Evolutionary conservation across 1,140 invertebrate species (phyloP), one percentile per base, ranked within the genome.

Genomic region (Stegodyphus mimosarum): DNA sequence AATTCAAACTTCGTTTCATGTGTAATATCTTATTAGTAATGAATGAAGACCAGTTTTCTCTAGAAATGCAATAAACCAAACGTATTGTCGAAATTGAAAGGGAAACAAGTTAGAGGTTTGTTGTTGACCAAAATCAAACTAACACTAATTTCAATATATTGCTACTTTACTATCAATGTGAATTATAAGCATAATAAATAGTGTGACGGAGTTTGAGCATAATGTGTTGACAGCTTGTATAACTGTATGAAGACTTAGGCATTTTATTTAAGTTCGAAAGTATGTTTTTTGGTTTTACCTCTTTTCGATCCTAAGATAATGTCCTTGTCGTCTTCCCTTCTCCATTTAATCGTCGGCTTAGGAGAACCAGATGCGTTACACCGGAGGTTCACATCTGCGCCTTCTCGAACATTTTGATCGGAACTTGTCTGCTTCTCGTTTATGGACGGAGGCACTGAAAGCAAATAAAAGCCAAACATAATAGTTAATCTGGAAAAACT

Each of bases 281-380:
- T 33, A 70, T 2, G 5, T 49, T 18, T 60, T 60, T 60, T 48
- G 18, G 52, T n/a, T 60, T 49, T 4, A 87, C 86, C 72, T 83
- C 75, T 83, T 13, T 83, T 83, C 10, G 77, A 17, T 53, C 79
- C 78, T 18, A 88, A 17, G 11, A 89, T 88, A 70, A 90, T 89
- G 49, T 86, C 75, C 73, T 88, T 80, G 15, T 87, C 87, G 71
- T 89, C 88, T 72, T 90, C 89, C 53, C 89, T 70, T 88, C 89
- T 90, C 92, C 92, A 92, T 17, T 88, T 88, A 76, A 92, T 90
- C 17, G 87, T 87, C n/a, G 91, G 91, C 49, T 87, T 86, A 0
- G 92, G 92, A 69, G 91, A 90, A 7, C 91, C 91, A 10, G 88
- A 85, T n/a, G 91, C 91, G 5, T 89, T 87, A 88, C 92, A 92